These are phyloP conservation scores for Volucella bombylans DNA, from an alignment of 2,888 invertebrate species.

Conservation along the genomic window DNA sequence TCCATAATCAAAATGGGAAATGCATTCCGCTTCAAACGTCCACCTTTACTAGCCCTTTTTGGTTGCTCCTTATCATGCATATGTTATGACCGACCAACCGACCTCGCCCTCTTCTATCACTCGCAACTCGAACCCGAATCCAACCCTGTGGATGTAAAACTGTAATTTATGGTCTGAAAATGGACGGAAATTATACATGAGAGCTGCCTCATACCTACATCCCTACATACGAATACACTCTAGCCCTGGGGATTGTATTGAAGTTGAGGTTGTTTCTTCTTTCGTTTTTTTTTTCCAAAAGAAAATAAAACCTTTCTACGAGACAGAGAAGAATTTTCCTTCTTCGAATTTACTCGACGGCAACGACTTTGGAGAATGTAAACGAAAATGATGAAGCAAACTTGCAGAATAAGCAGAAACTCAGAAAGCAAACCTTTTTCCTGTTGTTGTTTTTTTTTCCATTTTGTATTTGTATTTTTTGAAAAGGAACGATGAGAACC, in stretches of 20 bases:
- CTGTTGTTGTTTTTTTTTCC: not conserved
- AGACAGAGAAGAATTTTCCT: conserved; percentile 14
- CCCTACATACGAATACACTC: not conserved
- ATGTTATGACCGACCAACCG: conserved; percentile 34
- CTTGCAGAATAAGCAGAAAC: conserved; percentile 6
- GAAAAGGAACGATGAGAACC: conserved; percentile 7
- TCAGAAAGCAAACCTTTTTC: conserved; percentile 9
- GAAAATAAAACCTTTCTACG: conserved; percentile 25
- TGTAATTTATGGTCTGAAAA: conserved; percentile 64
- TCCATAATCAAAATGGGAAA: conserved; percentile 56
- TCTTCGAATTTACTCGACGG: conserved; percentile 26
- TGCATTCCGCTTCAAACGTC: conserved; percentile 28
- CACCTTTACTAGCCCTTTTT: conserved; percentile 7
- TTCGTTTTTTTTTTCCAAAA: conserved; percentile 4
- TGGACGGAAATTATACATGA: conserved; percentile 69
- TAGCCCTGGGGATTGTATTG: too few species aligned
- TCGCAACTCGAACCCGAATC: too few species aligned
- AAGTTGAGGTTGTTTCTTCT: too few species aligned
- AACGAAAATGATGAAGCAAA: conserved; percentile 1
- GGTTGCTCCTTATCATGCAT: conserved; percentile 51
- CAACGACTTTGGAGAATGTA: conserved; percentile 4
- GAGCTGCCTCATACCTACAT: not conserved
- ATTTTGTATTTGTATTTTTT: too few species aligned
- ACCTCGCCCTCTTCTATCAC: not conserved
- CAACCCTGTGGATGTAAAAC: conserved; percentile 44